Evolutionary conservation across 2,113 vertebrate genomes (phyloP), one percentile per base, ranked within the genome.

Genomic region (Triplophysa rosa): DNA sequence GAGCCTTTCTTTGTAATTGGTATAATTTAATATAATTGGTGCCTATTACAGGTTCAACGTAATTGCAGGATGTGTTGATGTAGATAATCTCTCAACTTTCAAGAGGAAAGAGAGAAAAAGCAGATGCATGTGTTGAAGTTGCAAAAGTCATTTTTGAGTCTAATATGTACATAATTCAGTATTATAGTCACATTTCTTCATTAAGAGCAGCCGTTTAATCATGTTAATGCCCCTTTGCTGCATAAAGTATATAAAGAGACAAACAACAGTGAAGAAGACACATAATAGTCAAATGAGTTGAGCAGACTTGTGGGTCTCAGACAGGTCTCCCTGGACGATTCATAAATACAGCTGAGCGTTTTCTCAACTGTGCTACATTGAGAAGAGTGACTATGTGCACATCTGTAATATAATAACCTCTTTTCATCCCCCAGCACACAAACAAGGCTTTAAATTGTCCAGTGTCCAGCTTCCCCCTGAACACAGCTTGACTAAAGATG

Each of bases 51-150:
- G 11, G 26, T 4, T 11, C 21, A 10, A 58, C 45, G 63, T 71
- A 82, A 87, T 80, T 76, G 47, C 84, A 80, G 83, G 84, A 86
- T 86, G 81, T 79, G 47, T 56, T 79, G 49, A 64, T 61, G 65
- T 58, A 80, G 79, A 85, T 82, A 82, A 76, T 62, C 33, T 17
- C 58, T 37, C 9, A 17, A 79, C n/a, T 24, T 14, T 29, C 52
- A 61, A 37, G 29, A 11, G 56, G 47, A 52, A 52, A 26, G 11
- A 17, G 13, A 73, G 24, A 74, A 69, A 54, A 37, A 59, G 37
- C 58, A 13, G 64, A 16, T 14, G 65, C 9, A 19, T 2, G 33
- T 2, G 16, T 21, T 58, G 7, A 58, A 6, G 16, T 58, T 58
- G 2, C 54, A 58, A 9, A 45, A 52, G 49, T 52, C 16, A 52